phyloP scores from a whole-genome alignment of 2,113 vertebrate species.

The Poicephalus meyeri region DNA sequence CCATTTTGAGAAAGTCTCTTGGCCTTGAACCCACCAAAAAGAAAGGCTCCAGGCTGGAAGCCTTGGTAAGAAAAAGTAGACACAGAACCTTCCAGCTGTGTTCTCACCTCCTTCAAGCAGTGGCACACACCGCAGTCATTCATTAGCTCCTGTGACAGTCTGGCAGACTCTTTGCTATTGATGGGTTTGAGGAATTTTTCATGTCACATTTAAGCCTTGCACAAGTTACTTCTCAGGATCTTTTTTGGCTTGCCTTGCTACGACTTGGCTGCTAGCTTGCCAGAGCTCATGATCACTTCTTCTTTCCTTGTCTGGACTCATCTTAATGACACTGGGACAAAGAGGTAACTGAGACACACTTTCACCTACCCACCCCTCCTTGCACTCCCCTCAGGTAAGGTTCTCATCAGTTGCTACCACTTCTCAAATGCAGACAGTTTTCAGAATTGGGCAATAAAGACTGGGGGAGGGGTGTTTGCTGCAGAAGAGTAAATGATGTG shows the following conservation, averaged over 20 bases:
- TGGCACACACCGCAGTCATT: neutral
- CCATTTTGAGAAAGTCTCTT: neutral
- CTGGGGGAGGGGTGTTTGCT: neutral
- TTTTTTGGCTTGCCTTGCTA: neutral
- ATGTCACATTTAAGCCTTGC: neutral
- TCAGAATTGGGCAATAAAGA: neutral
- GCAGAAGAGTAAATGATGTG: neutral
- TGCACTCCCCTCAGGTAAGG: neutral
- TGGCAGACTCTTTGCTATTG: neutral
- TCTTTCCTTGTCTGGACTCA: neutral
- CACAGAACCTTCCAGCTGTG: neutral
- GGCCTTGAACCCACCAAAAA: neutral
- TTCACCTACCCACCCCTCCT: neutral
- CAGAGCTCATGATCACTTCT: neutral
- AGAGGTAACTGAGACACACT: neutral
- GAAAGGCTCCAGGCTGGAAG: neutral
- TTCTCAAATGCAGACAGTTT: neutral
- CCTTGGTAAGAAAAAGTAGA: neutral
- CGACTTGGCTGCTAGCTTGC: accelerated
- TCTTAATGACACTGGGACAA: neutral
- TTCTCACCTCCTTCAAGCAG: neutral
- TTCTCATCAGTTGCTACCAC: neutral
- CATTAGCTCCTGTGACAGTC: neutral
- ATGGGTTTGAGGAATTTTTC: neutral
- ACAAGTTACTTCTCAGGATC: neutral